Evolutionary conservation across 2,888 invertebrate species (phyloP), one percentile per base, ranked within the genome.

Genomic region (Adineta ricciae): DNA sequence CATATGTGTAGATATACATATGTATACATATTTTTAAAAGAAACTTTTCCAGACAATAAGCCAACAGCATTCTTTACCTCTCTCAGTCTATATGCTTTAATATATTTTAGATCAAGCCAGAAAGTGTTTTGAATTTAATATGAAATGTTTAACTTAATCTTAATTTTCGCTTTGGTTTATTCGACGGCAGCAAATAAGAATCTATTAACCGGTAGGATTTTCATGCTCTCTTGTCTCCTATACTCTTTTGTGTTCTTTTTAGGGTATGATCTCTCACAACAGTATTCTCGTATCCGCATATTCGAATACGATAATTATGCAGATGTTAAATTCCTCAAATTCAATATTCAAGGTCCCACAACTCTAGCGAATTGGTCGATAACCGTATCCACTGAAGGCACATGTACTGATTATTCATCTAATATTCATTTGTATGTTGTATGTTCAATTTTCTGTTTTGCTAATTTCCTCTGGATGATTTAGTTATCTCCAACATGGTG

Each of bases 351-450:
- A 19, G 38, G 78, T 21, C 78, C 78, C 38, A 78, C 78, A 41
- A 78, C 21, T 41, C 0, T 78, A 41, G 78, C 78, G 14, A 78
- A 78, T 78, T 78, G 78, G 78, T 41, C 78, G 14, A 8, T 78
- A n/a, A 78, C 38, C 2, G 1, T 78, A 3, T 11, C 24, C 4
- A 41, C 78, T 24, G 78, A 78, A 78, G 78, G 78, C 38, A 78
- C 24, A 78, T 78, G 78, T 78, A 4, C 38, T 1, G 14, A 41
- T 19, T 16, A 78, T n/a, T 24, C 11, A 11, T 38, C 38, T 14
- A 78, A 78, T 78, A 41, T 78, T 41, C 78, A 78, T 41, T 78
- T 78, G 78, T 78, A 78, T n/a, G 78, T 78, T 16, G 19, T 50
- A 50, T 2, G 19, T 7, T 50, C 3, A 50, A 50, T 27, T 24